Conservation (phyloP, 2,888 invertebrate genomes). For the Cephus sareptanus region DNA sequence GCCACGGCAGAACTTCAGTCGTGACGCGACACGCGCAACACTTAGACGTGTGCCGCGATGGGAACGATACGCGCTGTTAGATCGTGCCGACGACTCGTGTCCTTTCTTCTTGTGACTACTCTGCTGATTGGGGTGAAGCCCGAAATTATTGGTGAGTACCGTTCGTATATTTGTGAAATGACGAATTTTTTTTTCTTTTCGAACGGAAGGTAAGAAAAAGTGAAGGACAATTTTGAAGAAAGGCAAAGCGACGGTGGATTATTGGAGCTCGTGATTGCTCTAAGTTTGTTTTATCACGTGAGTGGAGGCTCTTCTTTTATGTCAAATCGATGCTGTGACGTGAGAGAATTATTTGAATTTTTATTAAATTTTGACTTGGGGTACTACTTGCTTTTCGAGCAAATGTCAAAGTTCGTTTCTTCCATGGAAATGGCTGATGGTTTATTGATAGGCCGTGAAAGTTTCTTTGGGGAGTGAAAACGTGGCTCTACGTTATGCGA, state of each 20-base stretch:
- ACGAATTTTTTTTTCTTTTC: background rate
- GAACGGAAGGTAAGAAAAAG: background rate
- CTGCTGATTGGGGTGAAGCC: constrained; percentile 48
- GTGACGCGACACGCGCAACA: constrained; percentile 61
- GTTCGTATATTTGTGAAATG: background rate
- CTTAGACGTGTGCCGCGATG: constrained; percentile 15
- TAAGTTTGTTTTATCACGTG: background rate
- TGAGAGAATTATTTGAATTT: background rate
- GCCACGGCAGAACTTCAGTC: constrained; percentile 57
- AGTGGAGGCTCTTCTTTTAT: background rate
- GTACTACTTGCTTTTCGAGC: background rate
- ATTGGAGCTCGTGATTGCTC: background rate
- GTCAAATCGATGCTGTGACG: background rate
- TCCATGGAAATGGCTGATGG: background rate
- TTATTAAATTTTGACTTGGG: background rate
- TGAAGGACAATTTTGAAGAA: background rate
- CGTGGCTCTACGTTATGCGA: too few relatives aligned
- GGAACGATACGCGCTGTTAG: background rate
- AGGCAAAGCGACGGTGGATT: background rate
- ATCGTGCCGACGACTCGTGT: constrained; percentile 2
- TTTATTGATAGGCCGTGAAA: background rate
- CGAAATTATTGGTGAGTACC: constrained; percentile 58
- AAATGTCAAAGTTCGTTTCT: background rate
- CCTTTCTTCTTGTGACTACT: constrained; percentile 44
- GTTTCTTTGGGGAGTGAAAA: background rate